These are phyloP conservation scores for Anas platyrhynchos DNA, from an alignment of 2,113 vertebrate genomes.

Conservation along the genomic window DNA sequence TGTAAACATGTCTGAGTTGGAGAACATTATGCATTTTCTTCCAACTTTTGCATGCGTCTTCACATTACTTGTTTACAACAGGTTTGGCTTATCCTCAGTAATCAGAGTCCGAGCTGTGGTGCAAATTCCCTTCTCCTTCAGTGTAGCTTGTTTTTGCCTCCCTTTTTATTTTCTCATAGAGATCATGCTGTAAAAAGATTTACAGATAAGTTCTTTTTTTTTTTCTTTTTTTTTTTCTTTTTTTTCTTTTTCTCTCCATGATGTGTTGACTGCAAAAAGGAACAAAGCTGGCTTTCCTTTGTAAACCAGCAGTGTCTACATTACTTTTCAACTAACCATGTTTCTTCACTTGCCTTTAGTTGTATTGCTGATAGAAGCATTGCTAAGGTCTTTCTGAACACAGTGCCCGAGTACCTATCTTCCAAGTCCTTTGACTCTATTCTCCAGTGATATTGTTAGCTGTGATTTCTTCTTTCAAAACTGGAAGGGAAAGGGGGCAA, in stretches of 20 bases:
- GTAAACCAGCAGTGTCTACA: not conserved
- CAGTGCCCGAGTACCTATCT: not conserved
- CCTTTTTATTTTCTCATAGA: not conserved
- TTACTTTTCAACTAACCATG: slow-evolving; percentile 6
- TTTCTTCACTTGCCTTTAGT: not conserved
- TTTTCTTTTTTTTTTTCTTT: not conserved
- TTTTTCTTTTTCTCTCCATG: not conserved
- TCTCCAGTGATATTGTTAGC: not conserved
- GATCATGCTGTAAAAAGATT: not conserved
- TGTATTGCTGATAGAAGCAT: not conserved
- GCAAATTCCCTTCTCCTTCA: not conserved
- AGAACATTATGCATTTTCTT: slow-evolving; percentile 22
- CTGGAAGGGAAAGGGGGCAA: not conserved
- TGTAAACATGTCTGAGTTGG: slow-evolving; percentile 52
- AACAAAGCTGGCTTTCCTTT: not conserved
- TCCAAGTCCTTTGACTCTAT: not conserved
- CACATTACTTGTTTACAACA: slow-evolving; percentile 5
- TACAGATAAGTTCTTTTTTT: not conserved
- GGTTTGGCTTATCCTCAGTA: not conserved
- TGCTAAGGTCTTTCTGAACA: not conserved
- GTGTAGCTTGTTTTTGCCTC: not conserved
- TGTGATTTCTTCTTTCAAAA: not conserved
- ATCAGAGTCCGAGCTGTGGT: not conserved
- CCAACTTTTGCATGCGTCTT: slow-evolving; percentile 13
- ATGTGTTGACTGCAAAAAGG: not conserved